Conservation (phyloP, 2,113 vertebrate species). For the Phrynosoma blainvillii region DNA sequence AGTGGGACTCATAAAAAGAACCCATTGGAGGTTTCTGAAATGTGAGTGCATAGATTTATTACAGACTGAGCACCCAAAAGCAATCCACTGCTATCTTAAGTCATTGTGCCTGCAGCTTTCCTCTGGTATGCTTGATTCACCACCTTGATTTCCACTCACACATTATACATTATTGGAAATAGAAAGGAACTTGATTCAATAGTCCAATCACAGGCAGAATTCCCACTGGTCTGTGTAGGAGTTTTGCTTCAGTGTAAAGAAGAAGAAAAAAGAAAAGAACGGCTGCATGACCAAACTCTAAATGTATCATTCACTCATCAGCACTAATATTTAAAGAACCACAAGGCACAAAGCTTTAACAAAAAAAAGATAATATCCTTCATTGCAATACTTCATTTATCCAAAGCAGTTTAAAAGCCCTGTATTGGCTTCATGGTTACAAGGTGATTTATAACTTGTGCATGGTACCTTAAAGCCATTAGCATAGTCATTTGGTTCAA, state of each 20-base stretch:
- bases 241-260: background rate
- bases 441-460: background rate
- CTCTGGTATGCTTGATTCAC: constrained; percentile 9
- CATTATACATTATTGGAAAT: background rate
- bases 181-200: background rate
- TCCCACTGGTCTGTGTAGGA: background rate
- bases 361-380: background rate
- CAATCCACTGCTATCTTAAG: constrained; percentile 7
- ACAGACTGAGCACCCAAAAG: background rate
- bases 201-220: constrained; percentile 13
- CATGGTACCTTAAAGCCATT: constrained; percentile 23
- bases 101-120: background rate
- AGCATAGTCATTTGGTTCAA: constrained; percentile 2
- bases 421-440: background rate
- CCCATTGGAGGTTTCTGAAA: background rate
- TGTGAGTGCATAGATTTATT: constrained; percentile 27
- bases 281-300: background rate
- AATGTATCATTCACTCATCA: constrained; percentile 10
- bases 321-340: constrained; percentile 9
- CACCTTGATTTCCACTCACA: background rate
- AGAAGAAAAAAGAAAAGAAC: background rate
- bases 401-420: background rate
- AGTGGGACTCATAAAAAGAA: constrained; percentile 5
- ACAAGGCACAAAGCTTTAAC: background rate
- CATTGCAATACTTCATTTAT: background rate